Evolutionary conservation across 2,113 vertebrate species (phyloP).

Genomic region (Tinamus guttatus): DNA sequence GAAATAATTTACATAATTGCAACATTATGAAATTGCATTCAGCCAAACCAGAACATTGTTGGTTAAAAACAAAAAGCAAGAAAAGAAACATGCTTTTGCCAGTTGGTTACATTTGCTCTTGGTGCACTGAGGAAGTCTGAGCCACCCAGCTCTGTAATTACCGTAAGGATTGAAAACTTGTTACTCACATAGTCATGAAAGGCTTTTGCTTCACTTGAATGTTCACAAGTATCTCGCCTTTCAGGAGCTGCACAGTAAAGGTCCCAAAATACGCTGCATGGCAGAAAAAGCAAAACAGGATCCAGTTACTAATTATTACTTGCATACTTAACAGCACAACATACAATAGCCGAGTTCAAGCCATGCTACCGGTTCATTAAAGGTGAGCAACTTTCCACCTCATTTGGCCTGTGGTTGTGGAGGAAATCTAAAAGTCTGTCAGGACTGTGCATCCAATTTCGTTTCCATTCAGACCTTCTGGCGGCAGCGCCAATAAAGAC

Average conservation of each 20-base stretch:
- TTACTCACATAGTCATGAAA: slow-evolving; percentile 99
- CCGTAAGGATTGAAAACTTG: slow-evolving; percentile 75
- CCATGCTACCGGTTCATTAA: neutral
- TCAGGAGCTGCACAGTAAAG: slow-evolving; percentile 99
- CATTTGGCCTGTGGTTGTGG: rapidly evolving
- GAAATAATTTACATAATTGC: slow-evolving; percentile 58
- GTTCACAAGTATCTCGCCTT: slow-evolving; percentile 98
- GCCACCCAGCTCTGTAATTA: slow-evolving; percentile 72
- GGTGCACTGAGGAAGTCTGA: slow-evolving; percentile 29
- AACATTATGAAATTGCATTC: slow-evolving; percentile 61
- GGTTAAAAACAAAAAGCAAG: neutral
- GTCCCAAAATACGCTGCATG: slow-evolving; percentile 97
- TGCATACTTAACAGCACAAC: neutral
- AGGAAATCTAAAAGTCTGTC: neutral
- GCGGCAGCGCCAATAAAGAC: neutral
- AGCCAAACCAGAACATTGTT: slow-evolving; percentile 43
- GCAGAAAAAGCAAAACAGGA: slow-evolving; percentile 47
- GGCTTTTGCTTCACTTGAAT: slow-evolving; percentile 99
- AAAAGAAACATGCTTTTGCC: neutral
- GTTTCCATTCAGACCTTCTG: rapidly evolving
- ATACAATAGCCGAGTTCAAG: neutral
- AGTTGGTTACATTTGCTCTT: slow-evolving; percentile 12
- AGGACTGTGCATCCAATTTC: neutral
- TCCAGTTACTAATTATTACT: slow-evolving; percentile 47
- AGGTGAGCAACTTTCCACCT: neutral